Base-by-base conservation (phyloP, 1,140 invertebrate genomes). In the Nautilus pompilius region DNA sequence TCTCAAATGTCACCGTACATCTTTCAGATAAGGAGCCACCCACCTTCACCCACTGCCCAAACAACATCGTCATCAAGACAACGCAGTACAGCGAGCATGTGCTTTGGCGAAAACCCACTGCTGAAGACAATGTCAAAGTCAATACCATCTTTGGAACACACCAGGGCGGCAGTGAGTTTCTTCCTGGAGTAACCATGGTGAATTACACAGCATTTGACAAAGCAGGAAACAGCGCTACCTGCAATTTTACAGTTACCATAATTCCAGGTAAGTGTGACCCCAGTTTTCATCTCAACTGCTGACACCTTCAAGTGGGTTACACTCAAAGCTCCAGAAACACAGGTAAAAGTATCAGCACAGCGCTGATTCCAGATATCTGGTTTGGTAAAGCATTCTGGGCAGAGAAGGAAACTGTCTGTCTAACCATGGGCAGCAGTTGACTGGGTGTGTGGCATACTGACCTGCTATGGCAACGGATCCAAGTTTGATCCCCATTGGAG, bases 131-230 rank as follows among this genome's bases (percentile, higher is more conserved):
- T 62, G 60, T 66, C 1, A 30, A 60, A 13, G 32, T 70, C 2
- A 59, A 60, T 28, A 30, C 36, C 28, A 57, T 71, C 30, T 53
- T 46, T 1, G 55, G 66, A 32, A 62, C 65, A 26, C 66, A 76
- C 49, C 48, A 70, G 24, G 61, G 67, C 17, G 68, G 69, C 33
- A 58, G 49, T 24, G 60, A 63, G n/a, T 76, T 76, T 49, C 15
- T 28, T 22, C 59, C 66, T 13, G 72, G 72, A 30, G 58, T 64
- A 15, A 71, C 65, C 2, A 15, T 33, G 5, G 67, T 76, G 2
- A 71, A 68, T 26, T 74, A 74, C 63, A 73, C 67, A n/a, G 74
- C 74, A 2, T 41, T 54, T n/a, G 74, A 76, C 58, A 46, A 55
- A 6, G 67, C 72, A 17, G 72, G 70, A 17, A 76, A 76, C 53